Evolutionary conservation across 2,113 vertebrate species (phyloP).

Genomic region (Mustela lutreola): DNA sequence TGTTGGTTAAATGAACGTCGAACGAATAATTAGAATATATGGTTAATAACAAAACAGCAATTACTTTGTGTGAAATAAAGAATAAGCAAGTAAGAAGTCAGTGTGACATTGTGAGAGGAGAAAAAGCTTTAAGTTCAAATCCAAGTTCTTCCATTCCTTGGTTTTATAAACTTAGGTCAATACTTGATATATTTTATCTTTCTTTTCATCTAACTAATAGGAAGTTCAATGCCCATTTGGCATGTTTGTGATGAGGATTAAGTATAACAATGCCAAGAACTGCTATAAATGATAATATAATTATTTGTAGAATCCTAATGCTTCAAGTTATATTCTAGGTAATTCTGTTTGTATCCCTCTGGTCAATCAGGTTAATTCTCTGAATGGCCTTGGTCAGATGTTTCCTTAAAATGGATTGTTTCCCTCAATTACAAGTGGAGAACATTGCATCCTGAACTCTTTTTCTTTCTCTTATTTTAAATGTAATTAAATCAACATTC

Average conservation of each 20-base stretch:
- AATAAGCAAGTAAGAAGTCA: conserved; percentile 44
- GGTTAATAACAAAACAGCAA: conserved; percentile 51
- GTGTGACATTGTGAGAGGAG: background rate
- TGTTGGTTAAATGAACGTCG: conserved; percentile 43
- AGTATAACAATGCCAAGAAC: background rate
- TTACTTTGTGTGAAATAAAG: conserved; percentile 21
- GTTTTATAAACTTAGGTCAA: conserved; percentile 40
- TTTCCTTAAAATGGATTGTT: conserved; percentile 17
- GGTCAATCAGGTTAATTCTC: background rate
- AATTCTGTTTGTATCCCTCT: background rate
- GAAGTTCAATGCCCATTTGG: background rate
- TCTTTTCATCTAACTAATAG: background rate
- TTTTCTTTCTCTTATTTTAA: conserved; percentile 26
- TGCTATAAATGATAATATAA: conserved; percentile 9
- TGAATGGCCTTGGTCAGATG: background rate
- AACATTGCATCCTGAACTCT: background rate
- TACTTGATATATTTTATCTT: background rate
- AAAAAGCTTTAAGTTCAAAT: background rate
- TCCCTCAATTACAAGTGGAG: background rate
- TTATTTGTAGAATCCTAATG: background rate
- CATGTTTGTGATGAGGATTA: background rate
- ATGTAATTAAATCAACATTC: conserved; percentile 57
- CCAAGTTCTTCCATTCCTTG: background rate
- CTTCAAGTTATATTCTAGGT: background rate
- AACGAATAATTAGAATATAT: conserved; percentile 53